Evolutionary conservation across 1,140 invertebrate genomes (phyloP).

Genomic region (Leptopilina clavipes): DNA sequence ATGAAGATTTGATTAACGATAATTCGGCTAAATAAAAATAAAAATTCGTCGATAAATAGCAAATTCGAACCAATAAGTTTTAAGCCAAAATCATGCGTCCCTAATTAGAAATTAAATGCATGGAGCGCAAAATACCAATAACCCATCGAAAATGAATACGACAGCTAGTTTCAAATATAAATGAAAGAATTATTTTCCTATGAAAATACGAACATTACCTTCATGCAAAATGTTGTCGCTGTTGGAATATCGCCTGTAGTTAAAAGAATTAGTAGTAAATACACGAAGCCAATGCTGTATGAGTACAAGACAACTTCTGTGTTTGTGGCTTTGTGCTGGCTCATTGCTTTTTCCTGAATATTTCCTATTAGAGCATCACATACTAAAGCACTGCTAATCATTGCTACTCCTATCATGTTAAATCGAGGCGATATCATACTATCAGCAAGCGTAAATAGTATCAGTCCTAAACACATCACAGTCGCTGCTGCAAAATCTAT

Average conservation of each 20-base stretch:
- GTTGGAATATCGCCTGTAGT: constrained; percentile 83
- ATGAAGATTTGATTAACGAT: no score
- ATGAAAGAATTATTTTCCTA: not conserved
- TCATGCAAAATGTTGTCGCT: constrained; percentile 85
- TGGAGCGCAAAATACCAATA: no score
- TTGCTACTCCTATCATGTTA: constrained; percentile 85
- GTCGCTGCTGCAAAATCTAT: constrained; percentile 90
- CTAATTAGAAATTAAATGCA: no score
- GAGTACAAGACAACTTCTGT: constrained; percentile 96
- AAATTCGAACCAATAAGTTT: no score
- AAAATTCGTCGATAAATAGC: no score
- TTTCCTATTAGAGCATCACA: constrained; percentile 97
- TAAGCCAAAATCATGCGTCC: no score
- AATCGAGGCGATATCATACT: constrained; percentile 92
- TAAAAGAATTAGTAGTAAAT: constrained; percentile 86
- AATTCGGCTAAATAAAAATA: no score
- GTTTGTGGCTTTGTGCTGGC: constrained; percentile 86
- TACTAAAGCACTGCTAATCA: constrained; percentile 90
- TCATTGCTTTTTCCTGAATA: constrained; percentile 96
- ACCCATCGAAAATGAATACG: no score
- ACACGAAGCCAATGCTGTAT: constrained; percentile 91
- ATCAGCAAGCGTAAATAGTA: constrained; percentile 94
- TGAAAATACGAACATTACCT: no score
- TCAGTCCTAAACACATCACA: constrained; percentile 93
- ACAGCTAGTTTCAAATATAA: not conserved